phyloP scores from a whole-genome alignment of 2,113 vertebrate species.

The Glareola pratincola region DNA sequence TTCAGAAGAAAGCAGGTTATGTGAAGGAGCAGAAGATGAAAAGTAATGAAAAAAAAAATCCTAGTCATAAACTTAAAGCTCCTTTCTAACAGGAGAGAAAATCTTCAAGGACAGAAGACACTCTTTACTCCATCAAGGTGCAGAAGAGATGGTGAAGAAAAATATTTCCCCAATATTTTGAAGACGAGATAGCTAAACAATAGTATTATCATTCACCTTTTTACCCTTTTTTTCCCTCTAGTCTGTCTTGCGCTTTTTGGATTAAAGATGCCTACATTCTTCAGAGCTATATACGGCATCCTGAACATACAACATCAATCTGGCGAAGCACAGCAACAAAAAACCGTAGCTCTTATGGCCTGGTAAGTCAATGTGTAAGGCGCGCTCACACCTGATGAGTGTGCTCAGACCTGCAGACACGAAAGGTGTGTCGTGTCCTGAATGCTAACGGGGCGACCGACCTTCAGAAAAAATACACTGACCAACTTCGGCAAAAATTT shows the following conservation, averaged over 20 bases:
- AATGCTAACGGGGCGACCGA: background rate
- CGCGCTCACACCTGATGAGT: background rate
- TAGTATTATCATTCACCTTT: background rate
- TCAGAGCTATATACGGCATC: background rate
- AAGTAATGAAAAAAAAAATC: background rate
- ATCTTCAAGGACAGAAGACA: background rate
- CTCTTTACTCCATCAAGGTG: background rate
- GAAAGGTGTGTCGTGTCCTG: background rate
- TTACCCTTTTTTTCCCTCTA: background rate
- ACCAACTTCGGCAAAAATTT: background rate
- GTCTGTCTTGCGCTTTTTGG: background rate
- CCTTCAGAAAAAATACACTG: background rate
- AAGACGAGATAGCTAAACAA: background rate
- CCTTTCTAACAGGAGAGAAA: background rate
- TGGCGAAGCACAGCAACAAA: background rate
- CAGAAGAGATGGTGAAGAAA: background rate
- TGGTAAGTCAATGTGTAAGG: background rate
- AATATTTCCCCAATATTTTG: background rate
- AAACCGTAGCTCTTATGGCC: background rate
- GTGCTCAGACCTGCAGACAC: background rate
- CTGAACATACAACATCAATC: background rate
- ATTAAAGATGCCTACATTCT: background rate
- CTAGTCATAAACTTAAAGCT: background rate
- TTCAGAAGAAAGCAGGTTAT: background rate
- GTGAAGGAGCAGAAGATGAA: background rate